Evolutionary conservation across 2,113 vertebrate genomes (phyloP).

Genomic region (Silurus glanis): DNA sequence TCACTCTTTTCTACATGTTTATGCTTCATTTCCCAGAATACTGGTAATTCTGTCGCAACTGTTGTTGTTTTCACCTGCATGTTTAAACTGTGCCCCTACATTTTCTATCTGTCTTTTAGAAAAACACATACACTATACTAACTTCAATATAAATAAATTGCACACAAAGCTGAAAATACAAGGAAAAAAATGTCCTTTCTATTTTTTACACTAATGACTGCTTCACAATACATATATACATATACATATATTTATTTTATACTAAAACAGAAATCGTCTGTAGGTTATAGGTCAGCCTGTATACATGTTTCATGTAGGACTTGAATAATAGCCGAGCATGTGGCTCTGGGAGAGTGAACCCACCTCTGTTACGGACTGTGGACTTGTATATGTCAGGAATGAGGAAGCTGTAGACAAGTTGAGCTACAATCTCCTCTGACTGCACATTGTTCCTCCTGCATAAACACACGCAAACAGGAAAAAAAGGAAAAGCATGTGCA

Average conservation of each 20-base stretch:
- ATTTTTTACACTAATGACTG: not conserved
- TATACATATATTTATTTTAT: not conserved
- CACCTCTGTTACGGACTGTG: slow-evolving; percentile 82
- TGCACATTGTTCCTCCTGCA: slow-evolving; percentile 77
- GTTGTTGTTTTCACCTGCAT: not conserved
- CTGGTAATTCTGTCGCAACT: not conserved
- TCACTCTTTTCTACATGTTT: not conserved
- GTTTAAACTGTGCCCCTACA: not conserved
- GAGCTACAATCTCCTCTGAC: slow-evolving; percentile 90
- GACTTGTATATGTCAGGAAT: slow-evolving; percentile 87
- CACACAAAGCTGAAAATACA: not conserved
- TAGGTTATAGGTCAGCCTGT: not conserved
- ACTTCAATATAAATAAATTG: not conserved
- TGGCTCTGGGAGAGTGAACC: slow-evolving; percentile 37
- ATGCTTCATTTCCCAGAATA: not conserved
- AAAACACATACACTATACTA: not conserved
- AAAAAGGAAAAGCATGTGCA: not conserved
- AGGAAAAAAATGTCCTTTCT: not conserved
- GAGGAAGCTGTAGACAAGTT: slow-evolving; percentile 89
- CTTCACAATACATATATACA: not conserved
- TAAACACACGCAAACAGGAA: slow-evolving; percentile 51
- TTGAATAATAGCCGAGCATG: not conserved
- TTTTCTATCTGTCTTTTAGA: not conserved
- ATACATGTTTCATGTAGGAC: not conserved
- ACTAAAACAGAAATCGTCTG: not conserved